Evolutionary conservation across 2,113 vertebrate species (phyloP), one percentile per base, ranked within the genome.

Genomic region (Oceanodroma tethys): DNA sequence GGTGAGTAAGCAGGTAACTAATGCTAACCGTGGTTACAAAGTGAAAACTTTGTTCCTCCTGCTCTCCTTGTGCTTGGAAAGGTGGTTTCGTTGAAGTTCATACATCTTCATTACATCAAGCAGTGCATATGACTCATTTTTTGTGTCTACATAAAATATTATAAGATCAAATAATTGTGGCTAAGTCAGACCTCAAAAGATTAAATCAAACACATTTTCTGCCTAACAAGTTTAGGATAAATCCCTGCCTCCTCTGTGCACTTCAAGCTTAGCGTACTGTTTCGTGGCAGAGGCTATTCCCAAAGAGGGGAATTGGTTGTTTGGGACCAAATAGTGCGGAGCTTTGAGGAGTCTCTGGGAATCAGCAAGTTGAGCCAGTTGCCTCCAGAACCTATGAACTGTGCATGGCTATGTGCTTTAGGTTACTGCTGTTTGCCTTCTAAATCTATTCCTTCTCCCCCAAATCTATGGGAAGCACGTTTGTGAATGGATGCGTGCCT

Each of bases 131-230:
- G 29, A 55, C 65, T 93, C 65, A 12, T 38, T 48, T 74, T 59
- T 76, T 53, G 55, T 32, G 60, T 80, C 78, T 87, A 36, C 73
- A 42, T 62, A 58, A 66, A 93, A 65, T 80, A 58, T 9, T 84
- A 3, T 25, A 26, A 92, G 81, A 93, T 90, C 78, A 92, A 90
- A 88, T 85, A 76, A 76, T 23, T 80, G 92, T 86, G 81, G 66
- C 81, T 81, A 93, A 73, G 76, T 38, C 85, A 93, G 81, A 62
- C 85, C 92, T 93, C 74, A 42, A 36, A 82, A 88, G 90, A 92
- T 34, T 59, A 76, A 96, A 94, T 92, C 53, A 93, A 60, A n/a
- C 12, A 0, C 13, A 10, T 72, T 80, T 81, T 71, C 65, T 85
- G 38, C 76, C 60, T 52, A 11, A 47, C 18, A 19, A 60, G n/a